Evolutionary conservation across 2,113 vertebrate genomes (phyloP).

Genomic region (Psilopsiagon aymara): DNA sequence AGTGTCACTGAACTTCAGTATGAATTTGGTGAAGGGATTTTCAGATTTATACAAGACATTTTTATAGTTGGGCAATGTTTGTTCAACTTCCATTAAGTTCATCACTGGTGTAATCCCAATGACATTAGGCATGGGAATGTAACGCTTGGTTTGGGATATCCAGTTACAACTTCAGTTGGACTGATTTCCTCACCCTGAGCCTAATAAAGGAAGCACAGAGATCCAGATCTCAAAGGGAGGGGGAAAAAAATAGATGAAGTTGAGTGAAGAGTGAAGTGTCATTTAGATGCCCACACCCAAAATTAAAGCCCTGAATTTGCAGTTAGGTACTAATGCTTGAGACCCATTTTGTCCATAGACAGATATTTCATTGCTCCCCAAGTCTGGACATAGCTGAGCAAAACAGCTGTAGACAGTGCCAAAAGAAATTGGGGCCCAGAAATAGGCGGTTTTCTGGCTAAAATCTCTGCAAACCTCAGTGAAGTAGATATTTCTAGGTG

Average conservation of each 20-base stretch:
- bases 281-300: background rate
- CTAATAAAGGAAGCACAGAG: background rate
- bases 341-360: background rate
- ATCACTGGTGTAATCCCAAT: background rate
- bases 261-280: background rate
- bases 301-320: background rate
- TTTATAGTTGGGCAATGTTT: background rate
- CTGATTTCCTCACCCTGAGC: background rate
- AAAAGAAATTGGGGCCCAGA: background rate
- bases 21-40: background rate
- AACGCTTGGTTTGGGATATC: background rate
- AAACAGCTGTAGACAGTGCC: background rate
- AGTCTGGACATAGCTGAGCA: background rate
- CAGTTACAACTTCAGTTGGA: background rate
- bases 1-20: background rate
- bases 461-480: background rate
- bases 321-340: background rate
- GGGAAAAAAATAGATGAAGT: background rate
- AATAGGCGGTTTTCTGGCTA: background rate
- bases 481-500: background rate
- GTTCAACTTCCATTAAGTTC: slow-evolving; percentile 9
- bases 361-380: background rate
- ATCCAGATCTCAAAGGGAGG: background rate
- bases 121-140: background rate
- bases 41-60: background rate